These are phyloP conservation scores for Rosalia funebris DNA, from an alignment of 2,888 invertebrate genomes.

Conservation along the genomic window DNA sequence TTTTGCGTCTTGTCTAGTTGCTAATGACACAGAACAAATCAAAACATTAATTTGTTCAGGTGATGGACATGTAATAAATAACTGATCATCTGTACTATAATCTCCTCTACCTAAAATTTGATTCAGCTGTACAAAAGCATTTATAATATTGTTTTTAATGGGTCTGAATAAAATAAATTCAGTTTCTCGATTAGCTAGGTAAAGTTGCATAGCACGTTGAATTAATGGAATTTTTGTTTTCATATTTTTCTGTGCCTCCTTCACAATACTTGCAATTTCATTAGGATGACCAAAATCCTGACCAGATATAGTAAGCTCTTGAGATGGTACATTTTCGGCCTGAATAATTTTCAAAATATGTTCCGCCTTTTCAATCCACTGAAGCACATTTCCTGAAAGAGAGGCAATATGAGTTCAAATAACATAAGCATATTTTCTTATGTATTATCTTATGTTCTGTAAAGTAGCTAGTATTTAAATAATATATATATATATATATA, in stretches of 20 bases:
- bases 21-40: slow-evolving; percentile 81
- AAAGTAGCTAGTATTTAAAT: too few species aligned
- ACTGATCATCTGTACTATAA: slow-evolving; percentile 83
- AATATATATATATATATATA: too few species aligned
- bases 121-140: slow-evolving; percentile 85
- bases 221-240: slow-evolving; percentile 82
- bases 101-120: slow-evolving; percentile 78
- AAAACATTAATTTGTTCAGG: slow-evolving; percentile 93
- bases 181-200: slow-evolving; percentile 95
- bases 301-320: slow-evolving; percentile 44
- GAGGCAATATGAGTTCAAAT: background rate
- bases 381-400: slow-evolving; percentile 40
- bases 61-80: slow-evolving; percentile 89
- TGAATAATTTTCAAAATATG: slow-evolving; percentile 44
- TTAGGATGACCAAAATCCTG: slow-evolving; percentile 75
- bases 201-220: slow-evolving; percentile 92
- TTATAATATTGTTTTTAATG: slow-evolving; percentile 91
- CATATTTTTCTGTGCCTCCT: slow-evolving; percentile 81
- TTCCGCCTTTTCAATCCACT: slow-evolving; percentile 66
- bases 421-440: background rate
- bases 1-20: slow-evolving; percentile 58
- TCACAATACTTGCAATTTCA: slow-evolving; percentile 76
- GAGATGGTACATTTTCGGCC: slow-evolving; percentile 35
- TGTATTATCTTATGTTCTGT: too few species aligned
- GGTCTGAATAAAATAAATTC: slow-evolving; percentile 97